Evolutionary conservation across 2,888 invertebrate species (phyloP).

Genomic region (Beris chalybata): DNA sequence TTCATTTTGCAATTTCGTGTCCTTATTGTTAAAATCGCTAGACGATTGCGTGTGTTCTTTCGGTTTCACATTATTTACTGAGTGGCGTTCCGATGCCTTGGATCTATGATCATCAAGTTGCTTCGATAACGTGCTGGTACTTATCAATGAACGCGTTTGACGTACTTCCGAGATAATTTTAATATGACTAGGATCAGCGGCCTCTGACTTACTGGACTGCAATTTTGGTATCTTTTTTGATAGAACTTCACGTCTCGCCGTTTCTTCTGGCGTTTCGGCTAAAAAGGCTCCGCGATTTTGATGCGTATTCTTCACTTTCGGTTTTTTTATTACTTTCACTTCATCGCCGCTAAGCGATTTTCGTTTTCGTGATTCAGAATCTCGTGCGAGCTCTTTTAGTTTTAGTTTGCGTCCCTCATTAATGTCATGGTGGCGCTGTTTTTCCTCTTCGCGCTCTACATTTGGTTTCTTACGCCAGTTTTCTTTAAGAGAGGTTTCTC

Average conservation of each 20-base stretch:
- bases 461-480: slow-evolving; percentile 50
- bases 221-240: slow-evolving; percentile 21
- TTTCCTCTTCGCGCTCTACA: slow-evolving; percentile 39
- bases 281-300: slow-evolving; percentile 63
- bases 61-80: no score
- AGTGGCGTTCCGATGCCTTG: no score
- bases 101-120: no score
- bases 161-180: no score
- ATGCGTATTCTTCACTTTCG: slow-evolving; percentile 58
- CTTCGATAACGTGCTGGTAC: no score
- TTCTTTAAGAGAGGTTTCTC: slow-evolving; percentile 41
- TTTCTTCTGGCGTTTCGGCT: slow-evolving; percentile 42
- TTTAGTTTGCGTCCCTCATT: slow-evolving; percentile 47
- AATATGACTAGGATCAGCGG: no score
- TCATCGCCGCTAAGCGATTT: slow-evolving; percentile 30
- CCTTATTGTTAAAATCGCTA: neutral
- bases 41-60: neutral
- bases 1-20: neutral
- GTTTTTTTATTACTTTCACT: slow-evolving; percentile 40
- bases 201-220: neutral
- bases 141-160: no score
- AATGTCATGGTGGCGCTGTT: slow-evolving; percentile 37
- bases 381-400: slow-evolving; percentile 46
- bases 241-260: slow-evolving; percentile 8
- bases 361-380: slow-evolving; percentile 39